Evolutionary conservation across 2,113 vertebrate genomes (phyloP), one percentile per base, ranked within the genome.

Genomic region (Empidonax alnorum): DNA sequence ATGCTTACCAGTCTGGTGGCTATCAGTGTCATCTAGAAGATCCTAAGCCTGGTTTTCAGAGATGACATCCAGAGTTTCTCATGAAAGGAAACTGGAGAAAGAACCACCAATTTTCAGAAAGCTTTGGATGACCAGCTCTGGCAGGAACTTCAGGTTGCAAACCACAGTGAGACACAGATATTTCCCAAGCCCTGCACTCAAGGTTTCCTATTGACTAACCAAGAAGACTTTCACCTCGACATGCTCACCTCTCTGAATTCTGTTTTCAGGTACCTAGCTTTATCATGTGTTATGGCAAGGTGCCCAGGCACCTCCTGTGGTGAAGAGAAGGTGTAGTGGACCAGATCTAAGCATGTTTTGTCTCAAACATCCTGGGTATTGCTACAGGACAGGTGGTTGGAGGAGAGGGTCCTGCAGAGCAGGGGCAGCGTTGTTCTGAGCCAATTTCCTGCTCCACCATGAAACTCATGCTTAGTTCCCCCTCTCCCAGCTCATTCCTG

Each of bases 261-360:
- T 50, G 17, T 80, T 89, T 80, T 65, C 42, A 55, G 12, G 12
- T 39, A 35, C 20, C 35, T 41, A 49, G 8, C n/a, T 73, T 73
- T 52, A 31, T 41, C 37, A 12, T 14, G 10, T 53, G 11, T 9
- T 23, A 53, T 12, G 25, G 49, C 67, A 88, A 53, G 23, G 24
- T 33, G 50, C 28, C 37, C 86, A 49, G 20, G 11, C 7, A 13
- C 6, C 4, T 49, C 41, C 31, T 0, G 0, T 1, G 5, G 62
- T 3, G 2, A 85, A 47, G 19, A 31, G 24, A 68, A 78, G 23
- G 14, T 33, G 39, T 21, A 41, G 27, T 6, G 8, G 37, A 41
- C 39, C 61, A 41, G 61, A 41, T 41, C 61, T 30, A 30, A 63
- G 17, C 39, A 30, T 41, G 39, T 41, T 63, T 41, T 41, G 37